Base-by-base conservation (phyloP, 1,140 invertebrate genomes). In the Ctenoplectra terminalis region DNA sequence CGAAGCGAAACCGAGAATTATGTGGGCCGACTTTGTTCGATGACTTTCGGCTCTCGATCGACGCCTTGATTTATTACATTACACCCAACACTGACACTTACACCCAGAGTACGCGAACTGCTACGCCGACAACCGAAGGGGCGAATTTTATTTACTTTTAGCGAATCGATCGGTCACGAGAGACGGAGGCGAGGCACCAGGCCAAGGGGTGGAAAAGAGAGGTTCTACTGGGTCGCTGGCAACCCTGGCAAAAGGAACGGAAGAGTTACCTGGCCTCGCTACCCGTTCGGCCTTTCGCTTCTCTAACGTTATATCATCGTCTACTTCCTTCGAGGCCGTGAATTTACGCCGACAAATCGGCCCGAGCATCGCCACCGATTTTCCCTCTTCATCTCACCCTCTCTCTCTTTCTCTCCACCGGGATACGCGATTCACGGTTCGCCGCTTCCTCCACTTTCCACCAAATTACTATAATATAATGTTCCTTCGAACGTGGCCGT, bases 141-240 rank as follows among this genome's bases (percentile, higher is more conserved):
- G 84, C 78, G 85, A 90, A 90, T 92, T 92, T 92, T 92, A 92
- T 92, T 92, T 91, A 91, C 85, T 86, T 90, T 89, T 87, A 87
- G 86, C 83, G 90, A 89, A 93, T 93, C 92, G 92, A 92, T 92
- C 89, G 91, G 86, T 76, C 84, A 72, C 81, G 69, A 9, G 56
- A 74, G 64, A 60, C 23, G 60, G 31, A 34, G 64, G 46, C 26
- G 60, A 29, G 40, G 17, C 13, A 40, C 29, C 4, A n/a, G n/a
- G 60, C n/a, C 37, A 58, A 56, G 52, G 37, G 70, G 37, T 26
- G 34, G 52, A 48, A 29, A 64, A 13, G 40, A 83, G 72, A 58
- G 48, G 58, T 46, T 37, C 34, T n/a, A 50, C 83, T 86, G 79
- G 69, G 67, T 58, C 50, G 61, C 79, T 48, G 31, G 54, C 73